Evolutionary conservation across 2,888 invertebrate genomes (phyloP).

Genomic region (Drosophila paracracens): DNA sequence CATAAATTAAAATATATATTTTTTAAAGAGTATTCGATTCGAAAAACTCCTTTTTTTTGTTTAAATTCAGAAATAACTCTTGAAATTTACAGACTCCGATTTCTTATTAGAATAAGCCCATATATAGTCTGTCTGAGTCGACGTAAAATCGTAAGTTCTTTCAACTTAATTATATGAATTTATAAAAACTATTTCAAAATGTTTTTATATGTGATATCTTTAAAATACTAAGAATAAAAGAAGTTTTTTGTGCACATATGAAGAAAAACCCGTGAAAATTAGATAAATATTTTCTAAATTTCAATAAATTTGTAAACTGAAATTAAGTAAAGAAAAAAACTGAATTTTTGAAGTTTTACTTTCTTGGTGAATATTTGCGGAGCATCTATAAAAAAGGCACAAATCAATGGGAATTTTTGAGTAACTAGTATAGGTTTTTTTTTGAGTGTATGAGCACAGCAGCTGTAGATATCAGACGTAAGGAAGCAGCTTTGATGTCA

Average conservation of each 20-base stretch:
- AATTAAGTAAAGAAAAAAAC: not conserved
- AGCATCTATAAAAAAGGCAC: not conserved
- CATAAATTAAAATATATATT: not conserved
- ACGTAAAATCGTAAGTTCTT: not conserved
- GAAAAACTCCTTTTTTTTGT: not conserved
- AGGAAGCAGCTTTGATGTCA: not conserved
- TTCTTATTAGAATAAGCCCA: not conserved
- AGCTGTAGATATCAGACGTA: not conserved
- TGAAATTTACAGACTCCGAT: not conserved
- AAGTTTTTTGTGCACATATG: not conserved
- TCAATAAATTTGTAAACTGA: not conserved
- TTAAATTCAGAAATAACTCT: not conserved
- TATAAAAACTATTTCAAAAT: not conserved
- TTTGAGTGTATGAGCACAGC: not conserved
- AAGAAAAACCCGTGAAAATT: not conserved
- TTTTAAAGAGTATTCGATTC: too few species aligned
- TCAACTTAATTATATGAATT: not conserved
- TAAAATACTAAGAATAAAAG: not conserved
- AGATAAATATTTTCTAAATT: not conserved
- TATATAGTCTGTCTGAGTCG: not conserved
- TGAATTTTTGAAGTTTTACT: not conserved
- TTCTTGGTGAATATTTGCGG: not conserved
- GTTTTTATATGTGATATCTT: constrained; percentile 1
- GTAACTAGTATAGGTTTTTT: not conserved
- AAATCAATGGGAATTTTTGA: not conserved